Percentiles rank a stretch among this genome's conserved stretches.
phyloP scores from a whole-genome alignment of 2,797 vertebrate genomes.

The Corythornis leucogaster region DNA sequence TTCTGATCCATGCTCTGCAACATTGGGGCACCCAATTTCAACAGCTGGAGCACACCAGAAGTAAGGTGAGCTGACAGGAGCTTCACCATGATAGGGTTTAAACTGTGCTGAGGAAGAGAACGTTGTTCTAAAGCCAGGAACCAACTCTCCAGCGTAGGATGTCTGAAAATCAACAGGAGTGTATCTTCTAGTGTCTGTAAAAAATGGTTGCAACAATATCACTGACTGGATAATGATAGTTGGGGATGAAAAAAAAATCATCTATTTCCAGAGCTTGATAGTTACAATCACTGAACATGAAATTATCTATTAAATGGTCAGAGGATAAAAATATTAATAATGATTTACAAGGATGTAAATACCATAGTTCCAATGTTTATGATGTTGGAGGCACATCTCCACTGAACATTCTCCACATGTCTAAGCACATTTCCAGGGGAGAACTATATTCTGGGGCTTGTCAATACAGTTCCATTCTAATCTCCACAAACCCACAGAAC shows the following conservation, averaged over 20 bases:
- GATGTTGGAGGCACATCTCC: background rate
- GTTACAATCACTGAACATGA: background rate
- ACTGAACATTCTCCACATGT: background rate
- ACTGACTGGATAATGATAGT: background rate
- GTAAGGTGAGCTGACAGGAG: conserved; percentile 82
- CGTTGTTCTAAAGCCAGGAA: conserved; percentile 88
- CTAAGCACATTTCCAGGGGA: background rate
- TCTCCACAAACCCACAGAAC: background rate
- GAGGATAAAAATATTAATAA: background rate
- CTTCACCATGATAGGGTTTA: conserved; percentile 86
- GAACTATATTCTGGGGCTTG: background rate
- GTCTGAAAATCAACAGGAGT: conserved; percentile 83
- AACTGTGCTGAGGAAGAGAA: conserved; percentile 81
- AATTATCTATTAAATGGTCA: background rate
- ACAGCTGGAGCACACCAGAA: conserved; percentile 77
- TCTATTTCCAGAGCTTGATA: background rate
- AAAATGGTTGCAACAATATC: background rate
- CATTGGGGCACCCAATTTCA: conserved; percentile 73
- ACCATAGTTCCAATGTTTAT: background rate
- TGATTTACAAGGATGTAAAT: background rate
- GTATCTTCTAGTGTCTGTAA: conserved; percentile 78
- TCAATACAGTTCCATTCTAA: background rate
- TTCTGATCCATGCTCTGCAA: conserved; percentile 70
- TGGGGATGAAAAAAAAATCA: background rate
- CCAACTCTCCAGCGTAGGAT: conserved; percentile 90